These are phyloP conservation scores for Aplysia californica DNA, from an alignment of 1,140 invertebrate genomes.

Conservation along the genomic window DNA sequence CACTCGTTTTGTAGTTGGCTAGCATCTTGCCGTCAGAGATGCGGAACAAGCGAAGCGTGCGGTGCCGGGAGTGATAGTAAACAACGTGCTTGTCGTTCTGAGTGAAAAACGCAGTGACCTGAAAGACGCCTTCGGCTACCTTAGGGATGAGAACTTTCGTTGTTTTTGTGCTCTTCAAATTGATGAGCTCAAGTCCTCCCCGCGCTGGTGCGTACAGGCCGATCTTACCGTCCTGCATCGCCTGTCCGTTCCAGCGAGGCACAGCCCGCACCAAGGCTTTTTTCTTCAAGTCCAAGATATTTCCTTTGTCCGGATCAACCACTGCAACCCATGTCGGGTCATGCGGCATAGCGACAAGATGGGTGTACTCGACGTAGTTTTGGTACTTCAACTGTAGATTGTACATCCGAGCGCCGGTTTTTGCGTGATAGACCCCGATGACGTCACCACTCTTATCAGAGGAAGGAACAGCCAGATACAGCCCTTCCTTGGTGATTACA, in stretches of 20 bases:
- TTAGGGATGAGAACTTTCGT: constrained; percentile 86
- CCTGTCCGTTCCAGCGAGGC: constrained; percentile 71
- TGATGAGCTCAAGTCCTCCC: constrained; percentile 84
- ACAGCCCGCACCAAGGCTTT: constrained; percentile 70
- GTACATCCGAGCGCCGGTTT: constrained; percentile 82
- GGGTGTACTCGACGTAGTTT: constrained; percentile 65
- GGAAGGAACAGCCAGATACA: constrained; percentile 81
- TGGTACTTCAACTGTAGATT: constrained; percentile 71
- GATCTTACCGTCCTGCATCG: constrained; percentile 75
- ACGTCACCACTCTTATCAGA: constrained; percentile 89
- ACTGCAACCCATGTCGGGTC: constrained; percentile 83
- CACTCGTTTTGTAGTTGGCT: constrained; percentile 92
- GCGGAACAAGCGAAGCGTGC: constrained; percentile 92
- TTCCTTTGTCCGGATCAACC: constrained; percentile 91
- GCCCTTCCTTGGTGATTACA: constrained; percentile 84
- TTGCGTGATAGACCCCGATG: constrained; percentile 84
- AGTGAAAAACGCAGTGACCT: constrained; percentile 93
- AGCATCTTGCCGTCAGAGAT: constrained; percentile 88
- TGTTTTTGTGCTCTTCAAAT: constrained; percentile 76
- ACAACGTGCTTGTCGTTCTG: constrained; percentile 94
- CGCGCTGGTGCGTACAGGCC: constrained; percentile 92
- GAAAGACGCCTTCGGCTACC: constrained; percentile 96
- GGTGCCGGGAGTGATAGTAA: constrained; percentile 95
- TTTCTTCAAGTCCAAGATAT: constrained; percentile 71
- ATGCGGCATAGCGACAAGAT: constrained; percentile 67